These are phyloP conservation scores for Helarctos malayanus DNA, from an alignment of 2,797 vertebrate species.

Conservation along the genomic window DNA sequence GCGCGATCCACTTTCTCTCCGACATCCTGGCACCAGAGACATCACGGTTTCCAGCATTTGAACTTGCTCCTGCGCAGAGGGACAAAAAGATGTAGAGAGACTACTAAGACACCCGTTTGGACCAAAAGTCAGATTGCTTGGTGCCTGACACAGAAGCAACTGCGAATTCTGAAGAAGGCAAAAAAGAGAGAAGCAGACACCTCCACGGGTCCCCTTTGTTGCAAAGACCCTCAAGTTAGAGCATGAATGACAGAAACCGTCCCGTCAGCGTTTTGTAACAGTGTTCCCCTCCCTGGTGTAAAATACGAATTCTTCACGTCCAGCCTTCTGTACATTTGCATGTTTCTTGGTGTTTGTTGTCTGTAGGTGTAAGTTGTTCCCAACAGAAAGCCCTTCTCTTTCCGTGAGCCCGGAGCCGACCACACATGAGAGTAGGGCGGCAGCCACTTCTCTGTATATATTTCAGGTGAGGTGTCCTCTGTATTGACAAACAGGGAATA, in stretches of 20 bases:
- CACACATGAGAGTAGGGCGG: conserved; percentile 49
- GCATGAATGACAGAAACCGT: conserved; percentile 78
- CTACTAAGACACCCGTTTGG: conserved; percentile 71
- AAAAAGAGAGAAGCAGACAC: not conserved
- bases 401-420: not conserved
- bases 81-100: conserved; percentile 86
- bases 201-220: not conserved
- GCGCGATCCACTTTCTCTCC: conserved; percentile 97
- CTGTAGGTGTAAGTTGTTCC: conserved; percentile 52
- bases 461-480: not conserved
- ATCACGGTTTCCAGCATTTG: conserved; percentile 96
- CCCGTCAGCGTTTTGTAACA: conserved; percentile 51
- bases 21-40: conserved; percentile 93
- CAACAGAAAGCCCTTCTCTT: conserved; percentile 69
- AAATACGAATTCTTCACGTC: conserved; percentile 68
- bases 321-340: conserved; percentile 85
- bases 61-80: conserved; percentile 91
- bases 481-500: not conserved
- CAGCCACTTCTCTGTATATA: conserved; percentile 67
- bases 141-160: conserved; percentile 81
- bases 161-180: not conserved
- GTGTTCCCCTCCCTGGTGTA: conserved; percentile 62
- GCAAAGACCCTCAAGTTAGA: conserved; percentile 68
- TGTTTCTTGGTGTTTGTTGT: conserved; percentile 85
- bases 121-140: conserved; percentile 79